Conservation (phyloP, 1,140 invertebrate species). For the Drosophila funebris region DNA sequence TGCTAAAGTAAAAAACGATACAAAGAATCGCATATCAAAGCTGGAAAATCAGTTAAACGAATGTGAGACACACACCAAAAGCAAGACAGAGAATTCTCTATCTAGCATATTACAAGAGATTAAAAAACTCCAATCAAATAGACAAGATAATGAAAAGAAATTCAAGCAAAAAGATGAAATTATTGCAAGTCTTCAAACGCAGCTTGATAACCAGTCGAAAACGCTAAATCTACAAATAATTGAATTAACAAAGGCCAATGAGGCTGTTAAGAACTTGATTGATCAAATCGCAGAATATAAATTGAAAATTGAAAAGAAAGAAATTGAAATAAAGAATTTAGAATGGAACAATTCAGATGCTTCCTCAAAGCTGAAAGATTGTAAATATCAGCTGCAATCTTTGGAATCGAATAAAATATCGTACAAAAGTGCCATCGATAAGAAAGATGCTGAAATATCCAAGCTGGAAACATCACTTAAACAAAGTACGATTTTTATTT, state of each 20-base stretch:
- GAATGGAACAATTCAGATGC: neutral
- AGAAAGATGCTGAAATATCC: neutral
- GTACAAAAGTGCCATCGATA: neutral
- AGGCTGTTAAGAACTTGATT: neutral
- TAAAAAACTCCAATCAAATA: neutral
- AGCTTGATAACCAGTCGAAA: neutral
- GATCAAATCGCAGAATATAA: neutral
- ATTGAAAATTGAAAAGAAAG: neutral
- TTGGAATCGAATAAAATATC: neutral
- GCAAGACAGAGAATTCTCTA: neutral
- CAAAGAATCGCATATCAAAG: neutral
- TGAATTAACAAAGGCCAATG: neutral
- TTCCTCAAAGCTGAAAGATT: neutral
- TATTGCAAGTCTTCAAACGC: neutral
- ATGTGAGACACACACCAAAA: neutral
- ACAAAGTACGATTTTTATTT: neutral
- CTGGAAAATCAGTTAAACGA: neutral
- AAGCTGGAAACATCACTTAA: neutral
- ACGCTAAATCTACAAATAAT: neutral
- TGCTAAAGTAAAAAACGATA: neutral
- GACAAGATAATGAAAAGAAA: neutral
- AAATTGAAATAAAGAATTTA: neutral
- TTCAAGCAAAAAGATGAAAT: neutral
- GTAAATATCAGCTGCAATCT: neutral
- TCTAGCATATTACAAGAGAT: neutral